Evolutionary conservation across 2,113 vertebrate species (phyloP).

Genomic region (Pygoscelis adeliae): DNA sequence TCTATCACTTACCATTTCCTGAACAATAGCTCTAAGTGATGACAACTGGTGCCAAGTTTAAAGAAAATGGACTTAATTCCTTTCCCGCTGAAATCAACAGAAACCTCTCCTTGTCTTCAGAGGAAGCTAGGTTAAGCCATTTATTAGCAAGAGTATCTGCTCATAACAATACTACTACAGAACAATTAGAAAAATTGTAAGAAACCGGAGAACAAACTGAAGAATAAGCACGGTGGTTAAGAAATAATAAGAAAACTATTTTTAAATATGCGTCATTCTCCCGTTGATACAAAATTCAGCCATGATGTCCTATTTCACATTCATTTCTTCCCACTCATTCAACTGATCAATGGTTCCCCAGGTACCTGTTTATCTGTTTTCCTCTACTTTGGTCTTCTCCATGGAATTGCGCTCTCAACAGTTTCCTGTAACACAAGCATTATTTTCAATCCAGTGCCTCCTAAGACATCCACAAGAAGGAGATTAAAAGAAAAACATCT

Average conservation of each 20-base stretch:
- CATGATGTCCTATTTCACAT: not conserved
- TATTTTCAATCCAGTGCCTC: not conserved
- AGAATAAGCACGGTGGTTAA: not conserved
- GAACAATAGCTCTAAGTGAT: not conserved
- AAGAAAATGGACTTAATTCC: not conserved
- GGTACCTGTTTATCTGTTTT: not conserved
- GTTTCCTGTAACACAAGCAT: not conserved
- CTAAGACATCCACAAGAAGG: not conserved
- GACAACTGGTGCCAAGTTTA: not conserved
- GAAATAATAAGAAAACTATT: not conserved
- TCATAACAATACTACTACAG: not conserved
- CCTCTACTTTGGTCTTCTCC: not conserved
- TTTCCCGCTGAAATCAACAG: constrained; percentile 16
- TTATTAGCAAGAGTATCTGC: not conserved
- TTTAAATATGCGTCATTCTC: not conserved
- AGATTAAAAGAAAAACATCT: not conserved
- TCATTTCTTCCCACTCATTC: not conserved
- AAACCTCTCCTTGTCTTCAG: not conserved
- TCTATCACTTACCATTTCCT: not conserved
- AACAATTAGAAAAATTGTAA: not conserved
- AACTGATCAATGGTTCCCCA: not conserved
- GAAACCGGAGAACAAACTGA: not conserved
- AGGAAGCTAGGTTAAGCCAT: not conserved
- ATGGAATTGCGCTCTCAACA: not conserved
- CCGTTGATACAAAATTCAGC: not conserved